Conservation (phyloP, 1,140 invertebrate genomes). For the Ceratina calcarata region DNA sequence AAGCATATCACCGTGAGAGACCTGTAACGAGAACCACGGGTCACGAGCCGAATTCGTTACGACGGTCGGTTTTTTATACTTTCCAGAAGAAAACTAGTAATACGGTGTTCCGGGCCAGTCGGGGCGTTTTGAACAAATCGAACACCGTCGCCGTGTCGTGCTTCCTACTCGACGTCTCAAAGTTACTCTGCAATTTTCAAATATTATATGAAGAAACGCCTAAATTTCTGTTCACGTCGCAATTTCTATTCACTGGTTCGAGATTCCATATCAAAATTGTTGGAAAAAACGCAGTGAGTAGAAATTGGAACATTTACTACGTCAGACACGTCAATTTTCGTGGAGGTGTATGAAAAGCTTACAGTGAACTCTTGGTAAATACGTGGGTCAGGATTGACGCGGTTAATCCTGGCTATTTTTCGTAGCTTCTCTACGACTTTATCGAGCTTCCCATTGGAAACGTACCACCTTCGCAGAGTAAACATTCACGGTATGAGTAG, state of each 20-base stretch:
- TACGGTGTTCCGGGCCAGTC: conserved; percentile 82
- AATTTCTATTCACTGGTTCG: too few relatives aligned
- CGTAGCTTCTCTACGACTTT: conserved; percentile 73
- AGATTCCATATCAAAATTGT: too few relatives aligned
- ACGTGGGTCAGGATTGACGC: conserved; percentile 65
- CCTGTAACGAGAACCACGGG: conserved; percentile 76
- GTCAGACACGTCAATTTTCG: not conserved
- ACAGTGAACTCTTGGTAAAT: conserved; percentile 72
- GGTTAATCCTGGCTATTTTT: conserved; percentile 74
- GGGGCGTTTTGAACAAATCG: conserved; percentile 82
- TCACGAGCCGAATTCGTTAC: not conserved
- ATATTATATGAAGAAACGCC: too few relatives aligned
- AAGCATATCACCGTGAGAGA: conserved; percentile 83
- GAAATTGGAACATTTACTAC: too few relatives aligned
- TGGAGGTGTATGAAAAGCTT: conserved; percentile 40
- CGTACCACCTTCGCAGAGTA: conserved; percentile 71
- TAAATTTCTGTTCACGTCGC: too few relatives aligned
- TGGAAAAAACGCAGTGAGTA: too few relatives aligned
- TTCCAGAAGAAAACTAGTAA: conserved; percentile 82
- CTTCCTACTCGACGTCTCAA: conserved; percentile 59
- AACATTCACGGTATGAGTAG: not conserved
- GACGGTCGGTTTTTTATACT: conserved; percentile 23
- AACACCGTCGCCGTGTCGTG: conserved; percentile 78
- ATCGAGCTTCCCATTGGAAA: conserved; percentile 72
- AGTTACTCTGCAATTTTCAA: conserved; percentile 64